phyloP scores from a whole-genome alignment of 2,888 invertebrate genomes.

The Drosophila nigricruria region DNA sequence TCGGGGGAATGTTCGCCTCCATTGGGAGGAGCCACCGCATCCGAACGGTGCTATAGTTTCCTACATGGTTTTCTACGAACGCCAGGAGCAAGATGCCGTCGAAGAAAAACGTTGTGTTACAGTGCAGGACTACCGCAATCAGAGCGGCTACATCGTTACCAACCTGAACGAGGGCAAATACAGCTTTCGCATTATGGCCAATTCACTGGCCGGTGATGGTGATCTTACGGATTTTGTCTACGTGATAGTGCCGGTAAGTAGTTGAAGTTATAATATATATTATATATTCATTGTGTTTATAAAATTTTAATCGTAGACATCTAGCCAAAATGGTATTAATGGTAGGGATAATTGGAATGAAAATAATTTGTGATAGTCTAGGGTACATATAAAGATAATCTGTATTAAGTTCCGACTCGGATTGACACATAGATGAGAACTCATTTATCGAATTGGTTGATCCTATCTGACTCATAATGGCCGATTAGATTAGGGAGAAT shows the following conservation, averaged over 20 bases:
- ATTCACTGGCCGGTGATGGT: slow-evolving; percentile 91
- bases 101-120: slow-evolving; percentile 91
- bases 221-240: slow-evolving; percentile 87
- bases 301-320: not conserved
- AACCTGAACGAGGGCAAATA: slow-evolving; percentile 92
- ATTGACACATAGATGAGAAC: too few relatives aligned
- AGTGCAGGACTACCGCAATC: slow-evolving; percentile 87
- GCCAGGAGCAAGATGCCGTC: slow-evolving; percentile 87
- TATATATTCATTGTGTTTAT: not conserved
- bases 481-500: too few relatives aligned
- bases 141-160: slow-evolving; percentile 69
- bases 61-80: slow-evolving; percentile 91
- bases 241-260: slow-evolving; percentile 88
- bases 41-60: slow-evolving; percentile 96
- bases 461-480: too few relatives aligned
- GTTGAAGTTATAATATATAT: not conserved
- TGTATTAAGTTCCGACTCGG: not conserved
- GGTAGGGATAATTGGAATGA: not conserved
- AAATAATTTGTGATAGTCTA: not conserved
- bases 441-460: too few relatives aligned
- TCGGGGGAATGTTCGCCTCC: slow-evolving; percentile 88
- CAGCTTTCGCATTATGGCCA: slow-evolving; percentile 91
- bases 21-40: slow-evolving; percentile 92
- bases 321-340: not conserved
- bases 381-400: not conserved